Base-by-base conservation (phyloP, 2,888 invertebrate species). In the Eupithecia inturbata region DNA sequence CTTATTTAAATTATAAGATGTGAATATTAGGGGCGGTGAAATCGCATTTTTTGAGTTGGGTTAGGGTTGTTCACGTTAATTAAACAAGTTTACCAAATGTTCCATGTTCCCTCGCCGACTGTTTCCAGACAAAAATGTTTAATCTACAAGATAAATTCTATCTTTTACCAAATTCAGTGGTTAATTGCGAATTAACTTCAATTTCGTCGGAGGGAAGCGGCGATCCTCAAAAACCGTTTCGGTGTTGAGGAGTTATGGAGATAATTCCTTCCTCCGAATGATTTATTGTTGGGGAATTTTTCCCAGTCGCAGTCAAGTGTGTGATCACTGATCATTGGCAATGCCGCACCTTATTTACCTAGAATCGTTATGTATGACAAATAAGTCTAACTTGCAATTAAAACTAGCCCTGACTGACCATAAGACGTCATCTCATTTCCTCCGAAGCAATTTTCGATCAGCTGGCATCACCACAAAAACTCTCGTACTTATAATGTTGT, bases 351-450 rank as follows among this genome's bases (percentile, higher is more conserved):
- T 45, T 7, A 0, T 7, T 19, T 16, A 88, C 86, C 85, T 86
- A 87, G 89, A 88, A 89, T 78, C 85, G 86, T 83, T 91, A 90
- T 28, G 16, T 64, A 14, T 31, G 16, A 89, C 85, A 90, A 89
- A 90, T 88, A 87, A 82, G 79, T 83, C 81, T 81, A 80, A 81
- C 82, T 80, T 81, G 79, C 80, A 63, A 22, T 22, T 53, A 10
- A 9, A 80, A 78, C 77, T 81, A 73, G 79, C 62, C 72, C 45
- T 45, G 45, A 45, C 71, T 66, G 73, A 36, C 78, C 68, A 72
- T 71, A 73, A 72, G 73, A 75, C 64, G 80, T 77, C 68, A 67
- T 78, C 69, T 67, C 53, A 81, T 69, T 74, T 70, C 81, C 74
- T 77, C 82, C 77, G 64, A 68, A 73, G 77, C 76, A 75, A 68